Base-by-base conservation (phyloP, 2,888 invertebrate genomes). In the Zhuqinia jingwanae region DNA sequence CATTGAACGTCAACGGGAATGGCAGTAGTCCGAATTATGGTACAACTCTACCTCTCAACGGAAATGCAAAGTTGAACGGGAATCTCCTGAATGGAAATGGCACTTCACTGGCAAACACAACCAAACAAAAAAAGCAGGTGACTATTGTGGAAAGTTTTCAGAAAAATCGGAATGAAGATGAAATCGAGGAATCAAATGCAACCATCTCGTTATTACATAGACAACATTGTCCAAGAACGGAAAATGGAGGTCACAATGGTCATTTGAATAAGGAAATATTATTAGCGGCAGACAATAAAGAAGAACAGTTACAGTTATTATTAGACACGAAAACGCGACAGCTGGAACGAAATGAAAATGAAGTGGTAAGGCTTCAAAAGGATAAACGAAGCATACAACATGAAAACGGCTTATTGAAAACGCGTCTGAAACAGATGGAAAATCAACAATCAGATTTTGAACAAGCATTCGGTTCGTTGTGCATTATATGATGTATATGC, bases 381-480 rank as follows among this genome's bases (percentile, higher is more conserved):
- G 90, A 90, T n/a, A 90, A 90, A 53, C 56, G 90, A 56, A 87
- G 87, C 13, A 75, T 90, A n/a, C 89, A 88, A 78, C 90, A 90
- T 79, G 88, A 90, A 68, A 84, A 89, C 75, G 90, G 89, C 0
- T 56, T 90, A 3, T 89, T 90, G 90, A 90, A 89, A 79, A 87
- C 90, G 1, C 90, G 90, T 87, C 86, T 90, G 88, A 83, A 88
- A 8, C 89, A 90, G 53, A 88, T 90, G 88, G 87, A 88, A 78
- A 80, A 70, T 27, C 79, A 84, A n/a, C 79, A 88, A 36, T 3
- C 36, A 6, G 36, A 36, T 36, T 6, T 36, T 6, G 6, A 88
- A 86, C 25, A 17, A 53, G 53, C 53, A 13, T n/a, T 17, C 11
- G 17, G 17, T 53, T 13, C 13, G 8, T 13, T 45, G 47, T 8